Evolutionary conservation across 2,113 vertebrate genomes (phyloP), one percentile per base, ranked within the genome.

Genomic region (Choloepus hoffmanni): DNA sequence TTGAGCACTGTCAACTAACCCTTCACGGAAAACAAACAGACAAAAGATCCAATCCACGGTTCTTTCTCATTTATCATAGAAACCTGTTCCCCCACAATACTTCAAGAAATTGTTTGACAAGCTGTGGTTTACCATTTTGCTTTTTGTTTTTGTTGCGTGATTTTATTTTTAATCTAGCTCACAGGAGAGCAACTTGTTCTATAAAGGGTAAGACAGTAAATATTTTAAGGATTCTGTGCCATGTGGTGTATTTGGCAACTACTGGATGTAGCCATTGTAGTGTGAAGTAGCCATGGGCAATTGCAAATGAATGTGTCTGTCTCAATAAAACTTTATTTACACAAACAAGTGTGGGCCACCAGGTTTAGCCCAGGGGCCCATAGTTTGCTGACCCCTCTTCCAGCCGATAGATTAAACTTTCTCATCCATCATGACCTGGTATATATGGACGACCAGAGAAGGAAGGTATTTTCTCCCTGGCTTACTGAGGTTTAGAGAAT

Each of bases 251-350:
- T 30, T 11, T 11, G 18, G 28, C 8, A 36, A 10, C 15, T 1
- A 0, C 13, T 85, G n/a, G 18, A 26, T 36, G 33, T 33, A 72
- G 30, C 19, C 18, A 2, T 7, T 24, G 36, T 40, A 18, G 19
- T 2, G n/a, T 1, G 60, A 92, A 94, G 33, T 15, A 43, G 2
- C 3, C 36, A 13, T 0, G 40, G 33, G 15, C 7, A 24, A n/a
- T 15, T 2, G 14, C 6, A 78, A 87, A n/a, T 12, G 14, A 78
- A 33, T 13, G 13, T 81, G 26, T 30, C 16, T 60, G 18, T 87
- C 90, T 19, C 45, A 62, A 87, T 68, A 65, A 93, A 89, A 65
- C 78, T 85, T 92, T 89, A 85, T 93, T 95, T 79, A 82, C 1
- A 82, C 81, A 85, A 40, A 14, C 7, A 65, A 21, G 40, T 28